phyloP scores from a whole-genome alignment of 1,140 invertebrate genomes.

The Drosophila tani region DNA sequence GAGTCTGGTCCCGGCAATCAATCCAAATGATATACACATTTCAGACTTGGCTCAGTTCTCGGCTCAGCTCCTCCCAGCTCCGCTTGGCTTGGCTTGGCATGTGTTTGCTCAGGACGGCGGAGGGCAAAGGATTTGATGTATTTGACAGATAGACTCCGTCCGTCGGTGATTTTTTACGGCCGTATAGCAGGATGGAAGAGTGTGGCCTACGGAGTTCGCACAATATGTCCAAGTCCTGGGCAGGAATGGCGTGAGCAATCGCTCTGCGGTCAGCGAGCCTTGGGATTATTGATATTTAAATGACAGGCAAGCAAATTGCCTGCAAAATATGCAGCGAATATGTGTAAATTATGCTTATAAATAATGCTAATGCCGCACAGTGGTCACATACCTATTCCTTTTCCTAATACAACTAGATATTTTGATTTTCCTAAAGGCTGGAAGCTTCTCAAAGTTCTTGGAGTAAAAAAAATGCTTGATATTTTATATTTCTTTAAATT shows the following conservation, averaged over 20 bases:
- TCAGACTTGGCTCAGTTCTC: constrained; percentile 53
- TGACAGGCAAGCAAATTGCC: constrained; percentile 35
- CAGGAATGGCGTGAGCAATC: constrained; percentile 50
- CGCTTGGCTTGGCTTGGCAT: constrained; percentile 34
- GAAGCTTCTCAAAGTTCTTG: neutral
- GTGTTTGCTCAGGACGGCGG: constrained; percentile 41
- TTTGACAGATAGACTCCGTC: constrained; percentile 73
- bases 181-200: constrained; percentile 12
- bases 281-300: constrained; percentile 54
- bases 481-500: neutral
- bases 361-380: constrained; percentile 50
- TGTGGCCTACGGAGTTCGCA: constrained; percentile 25
- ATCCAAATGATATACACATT: constrained; percentile 82
- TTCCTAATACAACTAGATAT: neutral
- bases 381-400: neutral
- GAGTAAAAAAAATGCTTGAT: neutral
- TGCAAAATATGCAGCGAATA: constrained; percentile 32
- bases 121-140: constrained; percentile 65
- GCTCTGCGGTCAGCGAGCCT: constrained; percentile 27
- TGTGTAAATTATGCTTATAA: constrained; percentile 39
- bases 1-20: constrained; percentile 58
- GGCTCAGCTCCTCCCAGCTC: constrained; percentile 33
- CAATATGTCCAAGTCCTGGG: constrained; percentile 73
- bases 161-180: constrained; percentile 62
- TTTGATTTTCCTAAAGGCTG: neutral